phyloP scores from a whole-genome alignment of 1,140 invertebrate species.

The Probaryconus sp. region DNA sequence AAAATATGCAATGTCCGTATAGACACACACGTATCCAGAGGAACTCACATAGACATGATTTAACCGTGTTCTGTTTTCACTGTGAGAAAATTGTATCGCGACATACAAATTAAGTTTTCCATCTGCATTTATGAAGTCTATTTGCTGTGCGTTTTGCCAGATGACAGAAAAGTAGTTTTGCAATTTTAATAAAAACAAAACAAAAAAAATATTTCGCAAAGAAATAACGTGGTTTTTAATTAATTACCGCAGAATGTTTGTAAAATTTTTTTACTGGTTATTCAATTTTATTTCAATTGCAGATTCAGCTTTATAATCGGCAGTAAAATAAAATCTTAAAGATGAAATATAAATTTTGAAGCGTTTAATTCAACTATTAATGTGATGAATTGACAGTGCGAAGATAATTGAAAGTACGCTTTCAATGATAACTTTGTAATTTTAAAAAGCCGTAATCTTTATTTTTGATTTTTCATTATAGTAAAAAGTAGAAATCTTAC shows the following conservation, averaged over 20 bases:
- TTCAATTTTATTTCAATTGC: slow-evolving; percentile 8
- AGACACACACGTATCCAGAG: too few species aligned
- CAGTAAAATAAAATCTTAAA: too few species aligned
- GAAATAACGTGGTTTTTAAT: neutral
- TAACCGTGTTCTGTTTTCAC: slow-evolving; percentile 15
- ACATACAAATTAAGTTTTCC: slow-evolving; percentile 26
- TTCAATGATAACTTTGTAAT: too few species aligned
- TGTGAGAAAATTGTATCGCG: slow-evolving; percentile 21
- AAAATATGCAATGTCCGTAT: neutral
- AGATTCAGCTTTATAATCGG: neutral
- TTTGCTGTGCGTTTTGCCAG: slow-evolving; percentile 5
- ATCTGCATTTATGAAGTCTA: slow-evolving; percentile 21
- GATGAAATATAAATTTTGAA: too few species aligned
- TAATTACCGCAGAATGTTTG: slow-evolving; percentile 7
- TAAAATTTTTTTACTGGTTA: neutral
- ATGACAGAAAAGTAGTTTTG: slow-evolving; percentile 2
- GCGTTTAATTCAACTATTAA: too few species aligned
- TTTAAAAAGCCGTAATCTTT: too few species aligned
- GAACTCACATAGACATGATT: slow-evolving; percentile 13
- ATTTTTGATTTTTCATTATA: too few species aligned
- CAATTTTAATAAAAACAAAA: too few species aligned
- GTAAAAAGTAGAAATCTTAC: too few species aligned
- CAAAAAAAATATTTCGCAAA: slow-evolving; percentile 1
- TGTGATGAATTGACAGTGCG: too few species aligned
- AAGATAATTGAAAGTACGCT: too few species aligned